These are phyloP conservation scores for Drosophila anomalata DNA, from an alignment of 2,888 invertebrate genomes.

Conservation along the genomic window DNA sequence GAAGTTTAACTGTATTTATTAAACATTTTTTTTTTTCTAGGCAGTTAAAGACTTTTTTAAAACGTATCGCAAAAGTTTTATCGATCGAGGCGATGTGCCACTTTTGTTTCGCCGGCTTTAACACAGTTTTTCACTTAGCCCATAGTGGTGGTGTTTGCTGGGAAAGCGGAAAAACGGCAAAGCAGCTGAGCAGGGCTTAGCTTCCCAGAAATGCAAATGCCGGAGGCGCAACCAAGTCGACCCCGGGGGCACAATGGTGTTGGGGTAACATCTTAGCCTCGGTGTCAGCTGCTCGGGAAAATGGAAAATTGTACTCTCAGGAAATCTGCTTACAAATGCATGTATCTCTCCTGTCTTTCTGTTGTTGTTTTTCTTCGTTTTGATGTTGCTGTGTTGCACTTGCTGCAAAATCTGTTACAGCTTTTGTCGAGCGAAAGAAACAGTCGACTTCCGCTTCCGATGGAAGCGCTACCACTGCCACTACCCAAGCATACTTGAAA, in stretches of 20 bases:
- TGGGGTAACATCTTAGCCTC: constrained; percentile 20
- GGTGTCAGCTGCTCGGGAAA: constrained; percentile 66
- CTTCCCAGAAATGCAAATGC: constrained; percentile 72
- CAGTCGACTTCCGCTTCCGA: constrained; percentile 74
- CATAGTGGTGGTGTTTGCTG: constrained; percentile 13
- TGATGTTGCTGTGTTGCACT: constrained; percentile 23
- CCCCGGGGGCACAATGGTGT: constrained; percentile 16
- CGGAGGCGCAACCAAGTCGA: constrained; percentile 52
- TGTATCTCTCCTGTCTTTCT: constrained; percentile 23
- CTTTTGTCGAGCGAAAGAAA: constrained; percentile 60
- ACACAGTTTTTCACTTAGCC: constrained; percentile 45
- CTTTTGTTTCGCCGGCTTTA: constrained; percentile 6
- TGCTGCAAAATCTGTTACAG: constrained; percentile 56
- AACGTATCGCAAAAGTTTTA: background rate
- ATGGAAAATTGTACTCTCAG: constrained; percentile 64
- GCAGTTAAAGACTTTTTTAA: background rate
- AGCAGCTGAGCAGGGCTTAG: constrained; percentile 20
- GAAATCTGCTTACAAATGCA: constrained; percentile 74
- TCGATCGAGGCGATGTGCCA: constrained; percentile 10
- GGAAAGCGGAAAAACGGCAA: constrained; percentile 19
- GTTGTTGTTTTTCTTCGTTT: constrained; percentile 2
- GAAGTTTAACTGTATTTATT: background rate
- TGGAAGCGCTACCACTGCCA: constrained; percentile 26
- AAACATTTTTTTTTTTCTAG: background rate
- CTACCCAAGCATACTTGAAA: constrained; percentile 55